phyloP scores from a whole-genome alignment of 2,113 vertebrate species.

The Choloepus hoffmanni region DNA sequence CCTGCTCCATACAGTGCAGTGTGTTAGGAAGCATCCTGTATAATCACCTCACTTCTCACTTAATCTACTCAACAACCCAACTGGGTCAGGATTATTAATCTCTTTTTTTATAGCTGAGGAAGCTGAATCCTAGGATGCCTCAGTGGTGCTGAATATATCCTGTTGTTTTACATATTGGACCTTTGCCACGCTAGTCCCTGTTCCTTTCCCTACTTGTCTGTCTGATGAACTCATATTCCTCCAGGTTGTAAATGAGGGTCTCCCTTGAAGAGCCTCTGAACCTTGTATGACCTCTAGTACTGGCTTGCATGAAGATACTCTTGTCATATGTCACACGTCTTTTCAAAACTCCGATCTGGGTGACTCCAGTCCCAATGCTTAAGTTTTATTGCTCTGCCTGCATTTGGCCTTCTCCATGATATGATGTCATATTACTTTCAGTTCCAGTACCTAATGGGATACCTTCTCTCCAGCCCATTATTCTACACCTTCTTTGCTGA shows the following conservation, averaged over 20 bases:
- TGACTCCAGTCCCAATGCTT: accelerated
- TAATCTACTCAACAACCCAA: no score
- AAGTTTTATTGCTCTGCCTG: accelerated
- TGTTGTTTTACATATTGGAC: background rate
- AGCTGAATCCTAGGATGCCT: background rate
- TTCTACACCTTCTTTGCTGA: background rate
- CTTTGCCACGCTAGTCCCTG: background rate
- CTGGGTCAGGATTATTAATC: background rate
- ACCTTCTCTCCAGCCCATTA: background rate
- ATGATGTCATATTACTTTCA: background rate
- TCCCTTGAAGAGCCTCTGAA: background rate
- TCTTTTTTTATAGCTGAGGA: background rate
- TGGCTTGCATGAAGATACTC: no score
- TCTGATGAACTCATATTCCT: background rate
- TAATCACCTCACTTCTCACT: background rate
- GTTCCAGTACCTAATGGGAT: background rate
- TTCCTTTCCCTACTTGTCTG: background rate
- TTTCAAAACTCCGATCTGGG: background rate
- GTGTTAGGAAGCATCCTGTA: accelerated
- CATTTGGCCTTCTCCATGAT: background rate
- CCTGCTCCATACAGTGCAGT: accelerated
- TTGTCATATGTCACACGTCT: background rate
- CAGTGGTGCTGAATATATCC: background rate
- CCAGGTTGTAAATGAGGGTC: background rate
- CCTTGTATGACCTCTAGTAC: background rate